phyloP scores from a whole-genome alignment of 1,140 invertebrate genomes.

The Aricia agestis region DNA sequence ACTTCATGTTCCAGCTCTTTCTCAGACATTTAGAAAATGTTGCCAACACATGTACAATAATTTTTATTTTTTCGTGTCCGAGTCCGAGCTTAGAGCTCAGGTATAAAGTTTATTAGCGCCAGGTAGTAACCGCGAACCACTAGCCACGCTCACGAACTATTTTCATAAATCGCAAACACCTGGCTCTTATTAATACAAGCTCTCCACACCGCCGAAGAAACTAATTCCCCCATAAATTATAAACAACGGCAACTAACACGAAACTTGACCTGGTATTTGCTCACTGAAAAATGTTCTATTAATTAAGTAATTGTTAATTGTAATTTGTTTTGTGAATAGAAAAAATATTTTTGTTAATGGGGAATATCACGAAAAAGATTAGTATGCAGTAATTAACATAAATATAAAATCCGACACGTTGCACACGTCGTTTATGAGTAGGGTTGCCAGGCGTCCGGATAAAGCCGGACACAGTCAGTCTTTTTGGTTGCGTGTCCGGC shows the following conservation, averaged over 20 bases:
- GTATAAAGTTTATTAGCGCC: constrained; percentile 9
- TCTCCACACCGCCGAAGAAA: background rate
- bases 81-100: background rate
- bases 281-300: too few species aligned
- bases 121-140: background rate
- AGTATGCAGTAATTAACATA: too few species aligned
- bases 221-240: constrained; percentile 8
- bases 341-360: too few species aligned
- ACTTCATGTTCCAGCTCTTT: background rate
- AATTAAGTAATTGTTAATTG: too few species aligned
- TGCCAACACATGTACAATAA: background rate
- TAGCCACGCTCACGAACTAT: background rate
- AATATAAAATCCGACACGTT: too few species aligned
- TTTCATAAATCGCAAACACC: constrained; percentile 12
- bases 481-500: too few species aligned
- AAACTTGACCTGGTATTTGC: too few species aligned
- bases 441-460: too few species aligned
- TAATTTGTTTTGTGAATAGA: too few species aligned
- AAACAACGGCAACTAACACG: background rate
- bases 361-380: too few species aligned
- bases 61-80: background rate
- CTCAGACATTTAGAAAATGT: background rate
- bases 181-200: background rate
- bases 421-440: too few species aligned
- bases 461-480: too few species aligned